phyloP scores from a whole-genome alignment of 2,113 vertebrate species.

The Syngnathus floridae region DNA sequence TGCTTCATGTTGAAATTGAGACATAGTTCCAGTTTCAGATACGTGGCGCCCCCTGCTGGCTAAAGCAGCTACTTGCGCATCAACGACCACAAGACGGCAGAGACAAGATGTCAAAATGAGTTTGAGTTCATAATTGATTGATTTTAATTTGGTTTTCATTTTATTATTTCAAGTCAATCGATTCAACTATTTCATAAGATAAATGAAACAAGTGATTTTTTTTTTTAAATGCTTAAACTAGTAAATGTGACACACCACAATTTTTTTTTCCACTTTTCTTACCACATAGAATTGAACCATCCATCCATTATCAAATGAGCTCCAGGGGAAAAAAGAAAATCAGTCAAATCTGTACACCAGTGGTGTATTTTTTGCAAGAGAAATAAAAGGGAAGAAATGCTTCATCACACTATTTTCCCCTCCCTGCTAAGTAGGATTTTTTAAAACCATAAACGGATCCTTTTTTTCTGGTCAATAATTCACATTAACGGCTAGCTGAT shows the following conservation, averaged over 20 bases:
- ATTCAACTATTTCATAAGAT: too few species aligned
- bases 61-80: background rate
- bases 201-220: too few species aligned
- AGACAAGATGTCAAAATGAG: too few species aligned
- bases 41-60: slow-evolving; percentile 46
- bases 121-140: too few species aligned
- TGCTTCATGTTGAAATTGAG: background rate
- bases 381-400: background rate
- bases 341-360: background rate
- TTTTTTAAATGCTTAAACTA: too few species aligned
- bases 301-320: background rate
- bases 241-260: too few species aligned
- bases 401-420: background rate
- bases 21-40: background rate
- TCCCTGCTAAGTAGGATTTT: background rate
- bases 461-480: background rate
- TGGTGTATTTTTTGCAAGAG: background rate
- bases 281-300: too few species aligned
- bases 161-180: too few species aligned
- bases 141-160: too few species aligned
- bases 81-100: too few species aligned
- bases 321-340: background rate
- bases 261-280: too few species aligned
- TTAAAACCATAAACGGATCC: background rate
- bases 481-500: slow-evolving; percentile 10